Conservation (phyloP, 2,113 vertebrate species). For the Hippoglossus stenolepis region DNA sequence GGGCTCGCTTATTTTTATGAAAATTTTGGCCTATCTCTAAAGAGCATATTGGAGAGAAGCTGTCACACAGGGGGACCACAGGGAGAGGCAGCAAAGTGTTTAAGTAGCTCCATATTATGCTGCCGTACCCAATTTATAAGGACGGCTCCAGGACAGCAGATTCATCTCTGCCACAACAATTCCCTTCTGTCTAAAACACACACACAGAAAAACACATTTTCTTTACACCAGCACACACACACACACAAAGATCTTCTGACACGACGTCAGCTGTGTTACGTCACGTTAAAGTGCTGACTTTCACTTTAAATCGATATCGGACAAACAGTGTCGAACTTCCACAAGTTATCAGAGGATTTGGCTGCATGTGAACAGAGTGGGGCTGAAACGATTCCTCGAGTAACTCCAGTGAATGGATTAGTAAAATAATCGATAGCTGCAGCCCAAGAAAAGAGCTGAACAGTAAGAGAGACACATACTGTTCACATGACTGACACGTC, state of each 20-base stretch:
- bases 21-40: slow-evolving; percentile 63
- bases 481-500: no score
- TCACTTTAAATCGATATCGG: slow-evolving; percentile 24
- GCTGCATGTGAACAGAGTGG: no score
- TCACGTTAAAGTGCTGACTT: background rate
- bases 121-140: background rate
- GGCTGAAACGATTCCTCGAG: no score
- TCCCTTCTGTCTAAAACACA: slow-evolving; percentile 48
- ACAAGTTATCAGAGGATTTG: no score
- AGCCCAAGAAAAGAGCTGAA: background rate
- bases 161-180: slow-evolving; percentile 63
- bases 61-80: slow-evolving; percentile 51
- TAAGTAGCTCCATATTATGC: slow-evolving; percentile 1
- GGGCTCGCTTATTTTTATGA: slow-evolving; percentile 37
- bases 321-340: background rate
- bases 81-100: background rate
- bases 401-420: no score
- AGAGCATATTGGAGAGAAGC: slow-evolving; percentile 63
- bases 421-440: no score
- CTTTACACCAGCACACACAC: slow-evolving; percentile 5
- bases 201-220: slow-evolving; percentile 33
- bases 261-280: slow-evolving; percentile 5
- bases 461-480: no score
- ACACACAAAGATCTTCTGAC: background rate
- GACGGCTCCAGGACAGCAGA: slow-evolving; percentile 12